phyloP scores from a whole-genome alignment of 2,113 vertebrate genomes.

The Lipotes vexillifer region DNA sequence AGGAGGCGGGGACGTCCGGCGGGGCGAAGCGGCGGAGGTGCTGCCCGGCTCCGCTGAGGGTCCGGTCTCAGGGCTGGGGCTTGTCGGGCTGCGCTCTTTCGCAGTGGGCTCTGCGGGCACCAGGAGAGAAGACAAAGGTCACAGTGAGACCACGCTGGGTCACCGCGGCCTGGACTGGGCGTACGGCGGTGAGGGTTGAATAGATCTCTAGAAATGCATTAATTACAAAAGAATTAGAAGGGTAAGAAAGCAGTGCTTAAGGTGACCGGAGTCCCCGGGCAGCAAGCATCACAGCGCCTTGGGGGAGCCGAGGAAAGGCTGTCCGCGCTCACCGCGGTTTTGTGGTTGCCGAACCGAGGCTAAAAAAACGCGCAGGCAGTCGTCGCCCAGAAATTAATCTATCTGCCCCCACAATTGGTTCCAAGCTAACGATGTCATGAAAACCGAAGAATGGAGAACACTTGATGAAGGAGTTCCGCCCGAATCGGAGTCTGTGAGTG shows the following conservation, averaged over 20 bases:
- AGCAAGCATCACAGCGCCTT: not conserved
- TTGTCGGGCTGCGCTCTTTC: conserved; percentile 90
- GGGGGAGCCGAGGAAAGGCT: not conserved
- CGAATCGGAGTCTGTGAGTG: conserved; percentile 1
- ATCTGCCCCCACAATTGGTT: not conserved
- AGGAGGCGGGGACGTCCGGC: conserved; percentile 75
- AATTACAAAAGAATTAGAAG: conserved; percentile 39
- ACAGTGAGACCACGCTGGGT: not conserved
- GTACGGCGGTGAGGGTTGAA: not conserved
- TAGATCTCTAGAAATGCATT: not conserved
- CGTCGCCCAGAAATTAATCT: conserved; percentile 7
- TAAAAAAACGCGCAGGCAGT: not conserved
- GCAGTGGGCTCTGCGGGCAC: conserved; percentile 87
- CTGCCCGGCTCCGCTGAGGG: conserved; percentile 74
- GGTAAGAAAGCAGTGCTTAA: not conserved
- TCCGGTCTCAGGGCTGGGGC: conserved; percentile 81
- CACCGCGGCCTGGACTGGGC: not conserved
- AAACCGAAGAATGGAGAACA: conserved; percentile 23
- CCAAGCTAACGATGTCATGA: not conserved
- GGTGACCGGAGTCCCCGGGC: not conserved
- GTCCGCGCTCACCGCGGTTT: not conserved
- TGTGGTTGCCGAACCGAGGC: not conserved
- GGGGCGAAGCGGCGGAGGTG: conserved; percentile 73
- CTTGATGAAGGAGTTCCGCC: not conserved
- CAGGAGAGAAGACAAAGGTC: not conserved